Percentiles rank a stretch among this genome's conserved stretches.
Evolutionary conservation across 2,797 vertebrate genomes (phyloP).

Genomic region (Hippocampus kuda): DNA sequence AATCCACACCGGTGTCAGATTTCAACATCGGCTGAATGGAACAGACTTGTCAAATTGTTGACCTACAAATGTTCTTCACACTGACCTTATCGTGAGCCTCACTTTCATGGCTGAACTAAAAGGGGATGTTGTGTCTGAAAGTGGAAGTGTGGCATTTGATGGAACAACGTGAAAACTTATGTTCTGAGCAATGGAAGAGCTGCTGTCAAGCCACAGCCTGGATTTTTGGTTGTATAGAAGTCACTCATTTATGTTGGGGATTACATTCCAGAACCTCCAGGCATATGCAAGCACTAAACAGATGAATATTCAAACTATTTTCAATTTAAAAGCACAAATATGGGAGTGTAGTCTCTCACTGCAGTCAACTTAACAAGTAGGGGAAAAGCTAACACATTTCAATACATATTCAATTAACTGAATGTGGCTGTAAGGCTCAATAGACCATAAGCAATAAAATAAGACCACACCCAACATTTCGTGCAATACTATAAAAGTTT

Average conservation of each 20-base stretch:
- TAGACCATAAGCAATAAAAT: background rate
- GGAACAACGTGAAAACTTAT: background rate
- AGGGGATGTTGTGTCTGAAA: background rate
- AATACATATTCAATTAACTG: background rate
- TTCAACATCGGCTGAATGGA: background rate
- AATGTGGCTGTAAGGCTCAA: background rate
- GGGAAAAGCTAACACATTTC: background rate
- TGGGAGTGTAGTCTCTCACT: background rate
- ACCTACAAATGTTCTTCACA: background rate
- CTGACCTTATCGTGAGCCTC: background rate
- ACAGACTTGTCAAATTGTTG: background rate
- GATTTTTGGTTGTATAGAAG: background rate
- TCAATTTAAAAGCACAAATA: background rate
- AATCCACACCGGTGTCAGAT: slow-evolving; percentile 19
- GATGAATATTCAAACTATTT: no score
- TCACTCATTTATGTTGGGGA: no score
- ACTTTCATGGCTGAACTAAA: background rate
- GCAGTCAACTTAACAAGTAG: background rate
- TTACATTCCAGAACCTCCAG: no score
- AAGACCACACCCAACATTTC: background rate
- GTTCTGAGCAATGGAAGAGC: background rate
- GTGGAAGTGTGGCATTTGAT: background rate
- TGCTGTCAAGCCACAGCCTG: background rate
- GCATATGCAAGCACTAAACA: no score
- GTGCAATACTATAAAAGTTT: background rate